These are phyloP conservation scores for Synanthedon formicaeformis DNA, from an alignment of 2,888 invertebrate species.

Conservation along the genomic window DNA sequence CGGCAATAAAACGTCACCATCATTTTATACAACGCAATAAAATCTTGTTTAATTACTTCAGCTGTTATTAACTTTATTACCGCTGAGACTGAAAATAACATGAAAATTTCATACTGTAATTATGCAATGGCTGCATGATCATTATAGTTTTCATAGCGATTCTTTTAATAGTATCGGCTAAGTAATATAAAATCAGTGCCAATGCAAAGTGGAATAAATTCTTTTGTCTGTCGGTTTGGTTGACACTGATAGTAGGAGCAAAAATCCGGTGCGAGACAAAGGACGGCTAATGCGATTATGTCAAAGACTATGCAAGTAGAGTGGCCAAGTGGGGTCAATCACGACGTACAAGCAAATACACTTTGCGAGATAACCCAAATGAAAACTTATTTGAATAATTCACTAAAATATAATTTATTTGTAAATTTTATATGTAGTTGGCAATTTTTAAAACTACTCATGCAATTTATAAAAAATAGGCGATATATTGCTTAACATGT, in stretches of 20 bases:
- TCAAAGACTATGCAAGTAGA: neutral
- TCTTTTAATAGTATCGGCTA: neutral
- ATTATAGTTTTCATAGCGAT: too few species aligned
- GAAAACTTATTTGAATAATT: too few species aligned
- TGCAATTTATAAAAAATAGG: too few species aligned
- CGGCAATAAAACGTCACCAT: neutral
- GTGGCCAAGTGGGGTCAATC: neutral
- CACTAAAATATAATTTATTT: too few species aligned
- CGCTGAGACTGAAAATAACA: neutral
- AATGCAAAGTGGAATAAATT: neutral
- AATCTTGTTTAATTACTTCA: neutral
- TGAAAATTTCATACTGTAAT: neutral
- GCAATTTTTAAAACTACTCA: too few species aligned
- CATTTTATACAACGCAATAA: neutral
- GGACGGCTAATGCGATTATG: neutral
- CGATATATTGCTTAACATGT: too few species aligned
- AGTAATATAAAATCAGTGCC: neutral
- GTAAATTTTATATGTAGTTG: too few species aligned
- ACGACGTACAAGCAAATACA: neutral
- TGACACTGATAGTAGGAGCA: neutral
- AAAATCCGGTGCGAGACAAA: neutral
- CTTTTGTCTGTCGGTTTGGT: neutral
- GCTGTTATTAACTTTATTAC: neutral
- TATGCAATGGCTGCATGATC: neutral
- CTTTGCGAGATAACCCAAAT: neutral